Percentiles rank a stretch among this genome's conserved stretches.
These are phyloP conservation scores for Noctua fimbriata DNA, from an alignment of 2,888 invertebrate species.

Conservation along the genomic window DNA sequence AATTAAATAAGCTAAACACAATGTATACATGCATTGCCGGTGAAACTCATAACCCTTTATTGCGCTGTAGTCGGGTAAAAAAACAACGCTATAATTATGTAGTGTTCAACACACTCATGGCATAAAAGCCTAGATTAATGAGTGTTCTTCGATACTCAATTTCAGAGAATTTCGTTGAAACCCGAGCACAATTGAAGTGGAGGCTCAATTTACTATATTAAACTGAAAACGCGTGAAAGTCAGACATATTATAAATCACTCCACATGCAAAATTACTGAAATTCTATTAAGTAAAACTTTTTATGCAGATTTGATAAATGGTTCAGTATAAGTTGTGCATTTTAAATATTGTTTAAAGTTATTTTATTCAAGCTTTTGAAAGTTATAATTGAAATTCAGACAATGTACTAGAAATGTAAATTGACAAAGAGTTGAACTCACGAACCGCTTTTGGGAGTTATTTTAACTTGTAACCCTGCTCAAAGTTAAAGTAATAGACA, in stretches of 20 bases:
- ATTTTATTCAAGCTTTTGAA: constrained; percentile 23
- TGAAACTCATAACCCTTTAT: not conserved
- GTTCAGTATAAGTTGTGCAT: constrained; percentile 2
- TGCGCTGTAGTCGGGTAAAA: not conserved
- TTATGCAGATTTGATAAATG: constrained; percentile 24
- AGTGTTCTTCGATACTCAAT: constrained; percentile 38
- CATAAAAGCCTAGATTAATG: constrained; percentile 8
- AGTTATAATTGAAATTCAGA: constrained; percentile 36
- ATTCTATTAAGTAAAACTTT: not conserved
- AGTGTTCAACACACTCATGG: not conserved
- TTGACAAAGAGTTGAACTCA: constrained; percentile 16
- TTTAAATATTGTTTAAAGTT: constrained; percentile 29
- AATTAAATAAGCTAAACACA: not conserved
- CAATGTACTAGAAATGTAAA: constrained; percentile 27
- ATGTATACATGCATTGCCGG: not conserved
- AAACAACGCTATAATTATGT: not conserved
- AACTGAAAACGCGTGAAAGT: constrained; percentile 17
- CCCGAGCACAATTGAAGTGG: constrained; percentile 3
- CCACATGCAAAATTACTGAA: constrained; percentile 21
- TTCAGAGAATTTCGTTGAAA: constrained; percentile 19
- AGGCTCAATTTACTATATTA: constrained; percentile 26
- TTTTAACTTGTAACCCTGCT: constrained; percentile 13
- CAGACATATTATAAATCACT: constrained; percentile 25
- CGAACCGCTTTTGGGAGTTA: not conserved
- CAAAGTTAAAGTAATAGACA: not conserved